Percentiles rank a stretch among this genome's conserved stretches.
Evolutionary conservation across 2,797 vertebrate species (phyloP).

Genomic region (Pyrocephalus nanus): DNA sequence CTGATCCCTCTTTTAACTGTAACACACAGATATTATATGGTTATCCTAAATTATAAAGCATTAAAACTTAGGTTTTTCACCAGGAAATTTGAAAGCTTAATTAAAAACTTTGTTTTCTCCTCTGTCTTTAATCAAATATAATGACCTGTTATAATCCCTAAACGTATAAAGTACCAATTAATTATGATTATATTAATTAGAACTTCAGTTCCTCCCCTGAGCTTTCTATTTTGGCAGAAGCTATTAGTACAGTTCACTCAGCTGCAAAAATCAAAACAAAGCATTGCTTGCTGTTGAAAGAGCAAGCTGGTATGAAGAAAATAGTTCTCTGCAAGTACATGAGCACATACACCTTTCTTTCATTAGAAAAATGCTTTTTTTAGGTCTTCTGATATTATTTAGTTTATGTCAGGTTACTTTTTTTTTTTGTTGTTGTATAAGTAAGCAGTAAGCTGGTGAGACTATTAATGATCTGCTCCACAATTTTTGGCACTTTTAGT

Average conservation of each 20-base stretch:
- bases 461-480: neutral
- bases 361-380: neutral
- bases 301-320: neutral
- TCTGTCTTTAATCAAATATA: neutral
- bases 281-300: neutral
- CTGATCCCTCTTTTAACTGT: neutral
- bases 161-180: neutral
- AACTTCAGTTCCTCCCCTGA: neutral
- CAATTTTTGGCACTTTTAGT: neutral
- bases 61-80: neutral
- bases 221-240: neutral
- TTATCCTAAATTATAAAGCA: neutral
- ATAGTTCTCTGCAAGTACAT: neutral
- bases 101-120: neutral
- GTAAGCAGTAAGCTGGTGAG: neutral
- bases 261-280: conserved; percentile 17
- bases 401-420: neutral
- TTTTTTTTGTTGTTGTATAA: neutral
- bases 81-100: neutral
- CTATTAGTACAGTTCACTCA: neutral
- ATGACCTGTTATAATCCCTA: neutral
- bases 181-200: conserved; percentile 26
- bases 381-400: neutral
- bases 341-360: neutral
- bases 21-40: neutral